Evolutionary conservation across 2,113 vertebrate species (phyloP).

Genomic region (Rissa tridactyla): DNA sequence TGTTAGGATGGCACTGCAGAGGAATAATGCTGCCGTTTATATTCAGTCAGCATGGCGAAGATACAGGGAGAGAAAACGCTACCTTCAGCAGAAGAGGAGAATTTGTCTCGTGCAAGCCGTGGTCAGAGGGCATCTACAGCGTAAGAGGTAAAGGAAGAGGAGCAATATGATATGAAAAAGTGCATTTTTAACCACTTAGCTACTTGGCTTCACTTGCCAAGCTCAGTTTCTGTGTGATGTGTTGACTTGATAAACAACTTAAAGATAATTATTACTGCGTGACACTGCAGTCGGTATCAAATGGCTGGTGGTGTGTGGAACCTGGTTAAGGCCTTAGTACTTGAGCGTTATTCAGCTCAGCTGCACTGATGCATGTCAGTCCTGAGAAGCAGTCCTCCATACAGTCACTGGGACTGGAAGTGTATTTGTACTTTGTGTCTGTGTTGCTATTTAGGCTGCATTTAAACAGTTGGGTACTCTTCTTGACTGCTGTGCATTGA

Average conservation of each 20-base stretch:
- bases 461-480: neutral
- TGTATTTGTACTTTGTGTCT: neutral
- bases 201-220: neutral
- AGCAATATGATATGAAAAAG: accelerated
- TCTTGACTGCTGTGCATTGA: neutral
- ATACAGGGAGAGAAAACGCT: conserved; percentile 67
- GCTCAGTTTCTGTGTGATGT: neutral
- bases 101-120: conserved; percentile 84
- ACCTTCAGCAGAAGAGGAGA: conserved; percentile 53
- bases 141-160: conserved; percentile 77
- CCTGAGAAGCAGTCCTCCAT: neutral
- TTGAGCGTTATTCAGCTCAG: neutral
- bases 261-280: neutral
- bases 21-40: conserved; percentile 63
- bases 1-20: conserved; percentile 43
- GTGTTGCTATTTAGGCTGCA: neutral
- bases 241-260: neutral
- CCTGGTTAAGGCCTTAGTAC: neutral
- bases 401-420: neutral
- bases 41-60: conserved; percentile 88
- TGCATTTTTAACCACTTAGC: neutral
- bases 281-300: neutral
- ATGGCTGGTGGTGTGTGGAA: neutral
- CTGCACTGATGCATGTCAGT: neutral
- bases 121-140: conserved; percentile 84